A percentile compares a stretch with the other conserved stretches of the same genome.
Evolutionary conservation across 2,797 vertebrate species (phyloP).

Genomic region (Megalops cyprinoides): DNA sequence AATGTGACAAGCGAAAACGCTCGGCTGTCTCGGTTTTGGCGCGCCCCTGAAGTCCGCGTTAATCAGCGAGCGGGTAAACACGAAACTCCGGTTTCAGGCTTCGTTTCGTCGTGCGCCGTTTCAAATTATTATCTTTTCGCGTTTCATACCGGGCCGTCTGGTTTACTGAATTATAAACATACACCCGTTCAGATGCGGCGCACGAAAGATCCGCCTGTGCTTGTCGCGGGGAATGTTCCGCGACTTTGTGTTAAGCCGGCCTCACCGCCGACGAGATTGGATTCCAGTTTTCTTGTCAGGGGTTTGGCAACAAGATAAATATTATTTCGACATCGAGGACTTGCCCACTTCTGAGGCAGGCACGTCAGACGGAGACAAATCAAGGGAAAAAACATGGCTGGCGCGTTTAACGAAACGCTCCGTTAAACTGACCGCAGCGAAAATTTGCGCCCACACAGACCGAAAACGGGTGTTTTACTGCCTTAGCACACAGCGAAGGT

Average conservation of each 20-base stretch:
- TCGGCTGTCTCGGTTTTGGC: too few species aligned
- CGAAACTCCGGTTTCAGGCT: too few species aligned
- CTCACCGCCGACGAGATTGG: background rate
- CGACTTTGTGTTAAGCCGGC: background rate
- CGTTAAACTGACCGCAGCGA: background rate
- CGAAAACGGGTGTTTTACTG: background rate
- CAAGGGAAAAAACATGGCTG: background rate
- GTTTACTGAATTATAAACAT: background rate
- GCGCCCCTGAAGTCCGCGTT: too few species aligned
- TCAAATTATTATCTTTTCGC: background rate
- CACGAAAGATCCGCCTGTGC: background rate
- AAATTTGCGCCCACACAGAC: constrained; percentile 1
- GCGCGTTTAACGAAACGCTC: background rate
- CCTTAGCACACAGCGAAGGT: too few species aligned
- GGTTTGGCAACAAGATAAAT: constrained; percentile 20
- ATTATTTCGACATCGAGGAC: constrained; percentile 16
- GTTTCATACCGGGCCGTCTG: background rate
- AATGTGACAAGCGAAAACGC: too few species aligned
- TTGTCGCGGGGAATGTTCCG: background rate
- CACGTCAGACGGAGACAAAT: background rate
- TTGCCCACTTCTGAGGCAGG: constrained; percentile 12
- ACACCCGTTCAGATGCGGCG: background rate
- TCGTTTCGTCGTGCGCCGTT: background rate
- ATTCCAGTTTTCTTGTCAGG: constrained; percentile 12
- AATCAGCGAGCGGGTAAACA: too few species aligned